These are phyloP conservation scores for Caradrina kadenii DNA, from an alignment of 2,888 invertebrate species.

Conservation along the genomic window DNA sequence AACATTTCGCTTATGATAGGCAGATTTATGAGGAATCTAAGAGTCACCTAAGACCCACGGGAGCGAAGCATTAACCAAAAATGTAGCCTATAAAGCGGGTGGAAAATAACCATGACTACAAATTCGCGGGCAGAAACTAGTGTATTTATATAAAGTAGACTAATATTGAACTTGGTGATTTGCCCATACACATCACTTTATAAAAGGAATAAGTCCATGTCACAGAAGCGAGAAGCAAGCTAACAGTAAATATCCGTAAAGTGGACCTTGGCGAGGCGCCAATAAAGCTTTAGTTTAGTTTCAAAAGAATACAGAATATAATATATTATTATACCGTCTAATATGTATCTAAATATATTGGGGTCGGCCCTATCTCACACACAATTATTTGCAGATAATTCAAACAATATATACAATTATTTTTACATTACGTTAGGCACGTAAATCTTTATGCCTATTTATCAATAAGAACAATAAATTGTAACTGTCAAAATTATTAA, in stretches of 20 bases:
- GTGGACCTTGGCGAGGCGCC: conserved; percentile 4
- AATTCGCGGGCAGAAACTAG: too few species aligned
- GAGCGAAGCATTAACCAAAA: too few species aligned
- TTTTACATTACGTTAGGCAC: not conserved
- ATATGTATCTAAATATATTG: not conserved
- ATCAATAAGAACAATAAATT: not conserved
- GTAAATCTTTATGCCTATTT: not conserved
- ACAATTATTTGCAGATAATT: not conserved
- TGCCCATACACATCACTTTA: not conserved
- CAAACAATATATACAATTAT: not conserved
- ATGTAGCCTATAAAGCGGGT: too few species aligned
- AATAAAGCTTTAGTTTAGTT: conserved; percentile 11
- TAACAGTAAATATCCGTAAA: conserved; percentile 6
- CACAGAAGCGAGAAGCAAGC: not conserved
- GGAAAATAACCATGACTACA: too few species aligned
- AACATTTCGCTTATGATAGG: too few species aligned
- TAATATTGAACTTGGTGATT: not conserved
- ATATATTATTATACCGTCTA: not conserved
- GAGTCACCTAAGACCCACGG: too few species aligned
- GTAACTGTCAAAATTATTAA: conserved; percentile 13
- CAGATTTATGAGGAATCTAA: too few species aligned
- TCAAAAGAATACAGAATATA: conserved; percentile 3
- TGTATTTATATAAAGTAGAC: too few species aligned
- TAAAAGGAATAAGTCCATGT: not conserved
- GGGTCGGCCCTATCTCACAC: not conserved